These are phyloP conservation scores for Heliocidaris erythrogramma DNA, from an alignment of 35 echinoderm and acorn worm genomes.

Conservation along the genomic window DNA sequence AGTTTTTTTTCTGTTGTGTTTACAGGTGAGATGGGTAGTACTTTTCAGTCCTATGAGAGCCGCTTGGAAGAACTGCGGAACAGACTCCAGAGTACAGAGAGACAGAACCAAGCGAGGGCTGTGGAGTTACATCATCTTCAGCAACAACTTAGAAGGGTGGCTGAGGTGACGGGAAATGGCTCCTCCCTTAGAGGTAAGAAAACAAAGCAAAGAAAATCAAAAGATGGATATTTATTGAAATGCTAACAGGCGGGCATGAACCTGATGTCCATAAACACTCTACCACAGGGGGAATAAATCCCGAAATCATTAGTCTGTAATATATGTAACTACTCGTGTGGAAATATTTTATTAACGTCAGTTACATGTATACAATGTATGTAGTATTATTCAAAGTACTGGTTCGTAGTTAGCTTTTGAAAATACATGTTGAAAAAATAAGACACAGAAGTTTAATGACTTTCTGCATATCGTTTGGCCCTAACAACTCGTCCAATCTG, in stretches of 20 bases:
- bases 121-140: slow-evolving; percentile 79
- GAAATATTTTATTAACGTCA: no score
- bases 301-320: no score
- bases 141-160: slow-evolving; percentile 46
- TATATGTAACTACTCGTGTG: no score
- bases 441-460: no score
- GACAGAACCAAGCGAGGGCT: slow-evolving; percentile 72
- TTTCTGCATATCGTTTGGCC: no score
- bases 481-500: no score
- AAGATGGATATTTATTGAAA: not conserved
- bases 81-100: slow-evolving; percentile 76
- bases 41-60: slow-evolving; percentile 37
- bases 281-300: no score
- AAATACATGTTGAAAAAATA: not conserved
- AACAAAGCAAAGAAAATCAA: not conserved
- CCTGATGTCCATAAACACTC: no score
- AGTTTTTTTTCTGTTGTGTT: no score
- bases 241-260: no score
- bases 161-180: slow-evolving; percentile 7
- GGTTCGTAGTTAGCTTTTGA: not conserved
- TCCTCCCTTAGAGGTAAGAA: slow-evolving; percentile 1
- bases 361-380: slow-evolving; percentile 21
- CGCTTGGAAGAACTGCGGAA: slow-evolving; percentile 67
- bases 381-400: not conserved
- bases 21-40: slow-evolving; percentile 53